phyloP scores from a whole-genome alignment of 2,797 vertebrate species.

The Thunnus albacares region DNA sequence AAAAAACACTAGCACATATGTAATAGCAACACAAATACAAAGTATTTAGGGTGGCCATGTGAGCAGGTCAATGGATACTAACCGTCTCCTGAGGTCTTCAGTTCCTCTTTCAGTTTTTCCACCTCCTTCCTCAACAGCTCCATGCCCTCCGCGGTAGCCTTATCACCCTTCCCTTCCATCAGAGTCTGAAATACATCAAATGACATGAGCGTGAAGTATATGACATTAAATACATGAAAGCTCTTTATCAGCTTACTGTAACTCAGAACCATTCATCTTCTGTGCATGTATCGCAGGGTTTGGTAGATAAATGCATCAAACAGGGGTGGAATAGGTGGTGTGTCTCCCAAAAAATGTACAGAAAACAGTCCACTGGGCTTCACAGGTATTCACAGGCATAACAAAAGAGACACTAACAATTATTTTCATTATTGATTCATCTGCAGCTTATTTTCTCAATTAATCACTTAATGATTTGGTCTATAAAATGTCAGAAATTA shows the following conservation, averaged over 20 bases:
- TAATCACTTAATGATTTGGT: too few species aligned
- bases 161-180: conserved; percentile 67
- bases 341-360: neutral
- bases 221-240: neutral
- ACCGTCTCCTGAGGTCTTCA: conserved; percentile 88
- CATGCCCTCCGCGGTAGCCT: conserved; percentile 78
- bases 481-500: too few species aligned
- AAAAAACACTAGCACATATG: neutral
- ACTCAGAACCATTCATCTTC: neutral
- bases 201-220: neutral
- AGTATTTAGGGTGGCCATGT: neutral
- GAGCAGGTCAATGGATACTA: conserved; percentile 30
- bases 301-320: neutral
- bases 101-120: conserved; percentile 86
- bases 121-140: conserved; percentile 87
- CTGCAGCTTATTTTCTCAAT: too few species aligned
- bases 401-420: too few species aligned
- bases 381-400: too few species aligned
- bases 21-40: neutral
- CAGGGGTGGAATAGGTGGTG: neutral
- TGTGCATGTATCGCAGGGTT: neutral
- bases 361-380: neutral
- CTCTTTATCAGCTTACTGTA: neutral
- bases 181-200: conserved; percentile 72
- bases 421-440: too few species aligned